Evolutionary conservation across 2,797 vertebrate genomes (phyloP), one percentile per base, ranked within the genome.

Genomic region (Harpagifer antarcticus): DNA sequence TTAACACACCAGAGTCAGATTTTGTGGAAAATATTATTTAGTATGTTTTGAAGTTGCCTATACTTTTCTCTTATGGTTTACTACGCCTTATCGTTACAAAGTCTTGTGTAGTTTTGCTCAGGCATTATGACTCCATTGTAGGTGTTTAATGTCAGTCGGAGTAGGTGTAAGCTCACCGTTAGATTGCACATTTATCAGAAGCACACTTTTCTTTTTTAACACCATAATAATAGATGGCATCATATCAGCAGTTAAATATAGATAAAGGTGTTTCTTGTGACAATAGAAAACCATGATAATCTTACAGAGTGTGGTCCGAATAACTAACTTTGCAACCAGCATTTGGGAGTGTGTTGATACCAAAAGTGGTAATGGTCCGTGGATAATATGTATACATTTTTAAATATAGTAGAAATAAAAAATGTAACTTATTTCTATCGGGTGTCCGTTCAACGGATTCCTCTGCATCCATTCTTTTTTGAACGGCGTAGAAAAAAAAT

Each of bases 71-170:
- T 13, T 8, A 52, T 65, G 50, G 5, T 45, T 76, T 59, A 17
- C 63, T 58, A 40, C 58, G 74, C 23, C 7, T 69, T 45, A 44
- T 65, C 45, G 42, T 49, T 23, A 68, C 49, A 55, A 33, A 61
- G 49, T 62, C 56, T 84, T 72, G 50, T 2, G 2, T 76, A 27
- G 64, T 69, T 84, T 82, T 67, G 8, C 72, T 71, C 50, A 27
- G 56, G 57, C 62, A 33, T 74, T 67, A 60, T 81, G 72, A 75
- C 58, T 82, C 52, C 50, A 6, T 20, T 69, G 90, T 88, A 78
- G 88, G 81, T 78, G 87, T 86, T 87, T 82, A 61, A 85, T 89
- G 85, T 86, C 85, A 89, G 76, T 62, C 65, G 64, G 70, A 84
- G 85, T 89, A 79, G 86, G 77, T 79, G 78, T 61, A 31, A 68